Conservation (phyloP, 1,140 invertebrate genomes). For the Metopolophium dirhodum region DNA sequence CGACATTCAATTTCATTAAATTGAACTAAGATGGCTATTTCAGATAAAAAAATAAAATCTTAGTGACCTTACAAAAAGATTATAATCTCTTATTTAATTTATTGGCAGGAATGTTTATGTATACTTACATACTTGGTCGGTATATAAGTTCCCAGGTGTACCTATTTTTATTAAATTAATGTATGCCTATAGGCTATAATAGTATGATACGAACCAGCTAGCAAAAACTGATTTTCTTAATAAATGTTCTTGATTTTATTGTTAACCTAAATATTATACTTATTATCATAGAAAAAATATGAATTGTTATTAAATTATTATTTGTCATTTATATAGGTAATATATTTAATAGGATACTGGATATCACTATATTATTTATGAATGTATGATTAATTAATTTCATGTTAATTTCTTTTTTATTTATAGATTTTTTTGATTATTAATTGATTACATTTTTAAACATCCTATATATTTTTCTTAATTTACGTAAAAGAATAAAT, state of each 20-base stretch:
- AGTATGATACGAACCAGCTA: background rate
- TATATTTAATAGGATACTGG: background rate
- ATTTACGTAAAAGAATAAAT: background rate
- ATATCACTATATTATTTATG: no score
- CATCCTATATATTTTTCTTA: background rate
- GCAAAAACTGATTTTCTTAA: background rate
- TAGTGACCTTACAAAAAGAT: background rate
- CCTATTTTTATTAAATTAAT: background rate
- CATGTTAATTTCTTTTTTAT: background rate
- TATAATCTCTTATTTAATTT: background rate
- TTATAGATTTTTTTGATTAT: no score
- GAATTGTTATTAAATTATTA: no score
- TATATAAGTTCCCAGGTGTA: background rate
- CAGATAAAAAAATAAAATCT: background rate
- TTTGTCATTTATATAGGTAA: no score
- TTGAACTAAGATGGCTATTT: background rate
- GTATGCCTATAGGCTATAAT: background rate
- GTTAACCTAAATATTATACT: background rate
- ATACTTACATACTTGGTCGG: no score
- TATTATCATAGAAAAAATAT: background rate
- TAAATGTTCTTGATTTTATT: background rate
- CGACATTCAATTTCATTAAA: background rate
- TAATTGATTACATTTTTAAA: background rate
- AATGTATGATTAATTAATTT: background rate
- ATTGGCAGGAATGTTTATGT: no score